Conservation (phyloP, 2,113 vertebrate genomes). For the Cacatua alba region DNA sequence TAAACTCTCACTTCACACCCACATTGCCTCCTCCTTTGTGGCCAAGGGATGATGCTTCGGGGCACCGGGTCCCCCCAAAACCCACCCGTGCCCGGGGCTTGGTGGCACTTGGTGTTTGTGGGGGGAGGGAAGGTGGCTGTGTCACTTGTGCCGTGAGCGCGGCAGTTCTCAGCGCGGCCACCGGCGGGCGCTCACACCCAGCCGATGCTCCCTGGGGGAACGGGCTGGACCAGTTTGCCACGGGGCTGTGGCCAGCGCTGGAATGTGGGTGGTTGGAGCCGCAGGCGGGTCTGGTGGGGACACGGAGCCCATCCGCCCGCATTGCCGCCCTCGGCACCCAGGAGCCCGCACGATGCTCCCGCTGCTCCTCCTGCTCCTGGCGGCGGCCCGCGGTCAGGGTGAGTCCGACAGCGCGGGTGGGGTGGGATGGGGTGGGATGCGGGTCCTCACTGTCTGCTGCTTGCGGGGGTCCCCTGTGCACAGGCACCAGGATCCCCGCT, state of each 20-base stretch:
- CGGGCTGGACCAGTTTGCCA: constrained; percentile 57
- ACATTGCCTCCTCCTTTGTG: not conserved
- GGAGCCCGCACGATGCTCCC: not conserved
- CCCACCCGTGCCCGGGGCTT: rapidly evolving
- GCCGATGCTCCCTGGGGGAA: not conserved
- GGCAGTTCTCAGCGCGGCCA: not conserved
- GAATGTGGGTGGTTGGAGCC: constrained; percentile 32
- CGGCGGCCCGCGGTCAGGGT: not conserved
- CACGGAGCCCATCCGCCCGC: not conserved
- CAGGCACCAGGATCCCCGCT: rapidly evolving
- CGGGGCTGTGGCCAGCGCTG: not conserved
- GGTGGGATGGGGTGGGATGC: too few relatives aligned
- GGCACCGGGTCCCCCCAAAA: too few relatives aligned
- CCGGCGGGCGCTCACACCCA: not conserved
- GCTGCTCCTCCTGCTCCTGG: constrained; percentile 39
- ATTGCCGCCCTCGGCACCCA: not conserved
- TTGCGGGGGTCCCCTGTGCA: rapidly evolving
- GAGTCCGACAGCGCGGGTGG: rapidly evolving
- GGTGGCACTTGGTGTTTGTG: rapidly evolving
- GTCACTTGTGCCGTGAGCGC: not conserved
- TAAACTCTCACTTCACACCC: not conserved
- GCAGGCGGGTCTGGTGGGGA: not conserved
- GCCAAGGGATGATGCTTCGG: not conserved
- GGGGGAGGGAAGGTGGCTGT: too few relatives aligned
- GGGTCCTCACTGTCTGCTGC: not conserved